Conservation (phyloP, 2,888 invertebrate species). For the Silvanus unidentatus region DNA sequence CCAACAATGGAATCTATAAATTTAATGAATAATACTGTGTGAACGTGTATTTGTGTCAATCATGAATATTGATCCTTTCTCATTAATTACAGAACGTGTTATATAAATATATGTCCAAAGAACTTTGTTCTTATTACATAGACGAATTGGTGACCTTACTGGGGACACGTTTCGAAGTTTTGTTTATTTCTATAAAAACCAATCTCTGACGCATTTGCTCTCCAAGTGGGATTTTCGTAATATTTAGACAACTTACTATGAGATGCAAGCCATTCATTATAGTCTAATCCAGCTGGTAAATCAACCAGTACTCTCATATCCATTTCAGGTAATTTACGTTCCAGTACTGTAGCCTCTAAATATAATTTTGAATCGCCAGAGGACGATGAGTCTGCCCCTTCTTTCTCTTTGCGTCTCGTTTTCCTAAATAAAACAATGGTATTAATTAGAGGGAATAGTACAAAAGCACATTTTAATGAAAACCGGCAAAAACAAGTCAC, state of each 20-base stretch:
- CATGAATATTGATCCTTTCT: too few relatives aligned
- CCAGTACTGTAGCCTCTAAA: constrained; percentile 89
- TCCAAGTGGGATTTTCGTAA: too few relatives aligned
- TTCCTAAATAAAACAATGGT: constrained; percentile 61
- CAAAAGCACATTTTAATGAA: constrained; percentile 8
- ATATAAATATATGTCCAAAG: too few relatives aligned
- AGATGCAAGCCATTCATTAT: constrained; percentile 99
- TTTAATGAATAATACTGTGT: too few relatives aligned
- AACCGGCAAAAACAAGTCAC: constrained; percentile 79
- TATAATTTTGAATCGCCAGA: constrained; percentile 88
- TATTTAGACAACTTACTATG: constrained; percentile 95
- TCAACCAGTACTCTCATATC: constrained; percentile 92
- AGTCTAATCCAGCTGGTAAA: constrained; percentile 91
- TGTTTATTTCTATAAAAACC: too few relatives aligned
- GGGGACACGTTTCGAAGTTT: too few relatives aligned
- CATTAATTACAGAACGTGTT: too few relatives aligned
- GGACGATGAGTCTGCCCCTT: constrained; percentile 60
- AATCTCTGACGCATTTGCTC: too few relatives aligned
- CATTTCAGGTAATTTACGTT: constrained; percentile 89
- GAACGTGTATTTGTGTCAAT: too few relatives aligned
- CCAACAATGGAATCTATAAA: too few relatives aligned
- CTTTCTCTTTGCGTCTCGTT: constrained; percentile 94
- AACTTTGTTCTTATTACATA: too few relatives aligned
- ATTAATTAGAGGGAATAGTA: not conserved
- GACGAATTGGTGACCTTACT: too few relatives aligned